Percentiles rank a stretch among this genome's conserved stretches.
These are phyloP conservation scores for Aegithalos caudatus DNA, from an alignment of 2,113 vertebrate genomes.

Conservation along the genomic window DNA sequence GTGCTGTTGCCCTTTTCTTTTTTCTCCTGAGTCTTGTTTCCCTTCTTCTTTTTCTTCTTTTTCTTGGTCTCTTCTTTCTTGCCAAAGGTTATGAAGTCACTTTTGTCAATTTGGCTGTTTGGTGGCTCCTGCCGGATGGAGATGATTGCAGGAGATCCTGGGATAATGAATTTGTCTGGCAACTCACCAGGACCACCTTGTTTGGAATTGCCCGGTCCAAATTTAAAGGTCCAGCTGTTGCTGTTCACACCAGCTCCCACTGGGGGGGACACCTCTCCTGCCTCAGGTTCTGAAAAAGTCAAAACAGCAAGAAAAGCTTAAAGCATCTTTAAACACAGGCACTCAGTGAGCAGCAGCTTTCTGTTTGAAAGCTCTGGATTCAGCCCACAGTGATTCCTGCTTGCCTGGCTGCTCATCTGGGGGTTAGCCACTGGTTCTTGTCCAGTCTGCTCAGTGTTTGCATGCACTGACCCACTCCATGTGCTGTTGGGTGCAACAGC, in stretches of 20 bases:
- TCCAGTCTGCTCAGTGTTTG: not conserved
- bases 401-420: not conserved
- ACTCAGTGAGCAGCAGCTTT: not conserved
- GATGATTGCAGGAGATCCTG: conserved; percentile 97
- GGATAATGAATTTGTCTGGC: conserved; percentile 99
- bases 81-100: conserved; percentile 97
- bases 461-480: not conserved
- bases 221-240: conserved; percentile 99
- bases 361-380: not conserved
- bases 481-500: not conserved
- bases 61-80: conserved; percentile 99
- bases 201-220: conserved; percentile 90
- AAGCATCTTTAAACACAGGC: not conserved
- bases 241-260: conserved; percentile 96
- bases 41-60: conserved; percentile 99
- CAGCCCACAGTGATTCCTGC: not conserved
- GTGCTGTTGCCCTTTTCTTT: conserved; percentile 93
- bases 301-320: conserved; percentile 35
- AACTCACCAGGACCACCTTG: conserved; percentile 95
- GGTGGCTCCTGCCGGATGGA: conserved; percentile 96
- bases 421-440: not conserved
- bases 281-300: conserved; percentile 87
- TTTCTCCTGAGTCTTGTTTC: conserved; percentile 92
- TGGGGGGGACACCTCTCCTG: conserved; percentile 94
- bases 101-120: conserved; percentile 91